phyloP scores from a whole-genome alignment of 2,888 invertebrate genomes.

The Apamea epomidion region DNA sequence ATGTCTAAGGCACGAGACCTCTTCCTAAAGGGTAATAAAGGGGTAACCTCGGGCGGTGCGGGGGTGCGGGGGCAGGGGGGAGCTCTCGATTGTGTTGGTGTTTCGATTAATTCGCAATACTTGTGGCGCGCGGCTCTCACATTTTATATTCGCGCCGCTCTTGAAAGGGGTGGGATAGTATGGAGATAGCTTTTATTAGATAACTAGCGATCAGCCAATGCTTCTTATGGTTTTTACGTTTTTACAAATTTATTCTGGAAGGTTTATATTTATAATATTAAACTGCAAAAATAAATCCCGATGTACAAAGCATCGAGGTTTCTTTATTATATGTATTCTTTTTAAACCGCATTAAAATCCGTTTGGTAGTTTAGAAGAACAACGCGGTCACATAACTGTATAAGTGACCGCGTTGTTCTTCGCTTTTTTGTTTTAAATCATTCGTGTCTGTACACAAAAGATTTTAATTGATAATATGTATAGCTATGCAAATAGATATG shows the following conservation, averaged over 20 bases:
- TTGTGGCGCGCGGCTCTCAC: conserved; percentile 75
- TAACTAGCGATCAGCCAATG: neutral
- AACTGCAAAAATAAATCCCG: no score
- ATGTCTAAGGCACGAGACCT: conserved; percentile 7
- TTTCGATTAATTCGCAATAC: conserved; percentile 84
- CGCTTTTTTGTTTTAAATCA: no score
- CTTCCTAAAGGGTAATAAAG: conserved; percentile 26
- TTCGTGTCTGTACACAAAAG: neutral
- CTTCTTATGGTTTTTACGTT: neutral
- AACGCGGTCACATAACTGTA: no score
- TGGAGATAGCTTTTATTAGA: conserved; percentile 63
- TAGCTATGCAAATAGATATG: neutral
- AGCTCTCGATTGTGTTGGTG: conserved; percentile 67
- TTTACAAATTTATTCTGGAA: no score
- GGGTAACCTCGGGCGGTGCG: conserved; percentile 15
- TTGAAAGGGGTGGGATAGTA: conserved; percentile 39
- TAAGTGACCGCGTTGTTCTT: no score
- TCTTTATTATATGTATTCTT: neutral
- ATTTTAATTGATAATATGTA: neutral
- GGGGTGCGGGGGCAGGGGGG: conserved; percentile 9
- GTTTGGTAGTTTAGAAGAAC: neutral
- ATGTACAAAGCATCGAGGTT: neutral
- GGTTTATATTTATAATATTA: no score
- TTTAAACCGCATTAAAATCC: neutral
- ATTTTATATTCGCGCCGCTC: conserved; percentile 75